Evolutionary conservation across 37 sponge, comb jelly and placozoan species (phyloP).

Genomic region (Beroe ovata): DNA sequence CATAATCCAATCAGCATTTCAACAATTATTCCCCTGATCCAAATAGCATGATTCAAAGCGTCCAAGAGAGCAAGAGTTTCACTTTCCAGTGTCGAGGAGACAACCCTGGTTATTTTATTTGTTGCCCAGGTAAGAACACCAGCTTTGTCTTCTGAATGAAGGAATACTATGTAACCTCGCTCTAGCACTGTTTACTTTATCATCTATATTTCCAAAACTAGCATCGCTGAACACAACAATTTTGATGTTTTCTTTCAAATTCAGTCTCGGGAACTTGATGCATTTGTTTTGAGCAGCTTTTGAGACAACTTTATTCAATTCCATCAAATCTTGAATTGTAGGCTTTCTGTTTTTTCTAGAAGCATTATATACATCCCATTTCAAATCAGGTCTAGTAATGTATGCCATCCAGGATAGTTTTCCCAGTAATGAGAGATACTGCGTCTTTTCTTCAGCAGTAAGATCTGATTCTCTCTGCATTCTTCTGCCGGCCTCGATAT

Average conservation of each 20-base stretch:
- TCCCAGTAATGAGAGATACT: not conserved
- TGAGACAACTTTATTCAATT: not conserved
- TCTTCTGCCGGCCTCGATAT: not conserved
- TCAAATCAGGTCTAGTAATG: not conserved
- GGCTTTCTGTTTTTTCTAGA: not conserved
- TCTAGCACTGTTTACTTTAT: not conserved
- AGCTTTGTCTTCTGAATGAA: not conserved
- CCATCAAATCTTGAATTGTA: not conserved
- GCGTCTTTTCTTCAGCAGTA: not conserved
- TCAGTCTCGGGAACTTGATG: no score
- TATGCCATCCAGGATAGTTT: not conserved
- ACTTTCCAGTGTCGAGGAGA: not conserved
- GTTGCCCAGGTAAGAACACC: not conserved
- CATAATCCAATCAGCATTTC: no score
- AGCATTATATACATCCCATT: not conserved
- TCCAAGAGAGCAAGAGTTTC: not conserved
- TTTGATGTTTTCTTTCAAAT: not conserved
- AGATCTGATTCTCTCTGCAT: not conserved
- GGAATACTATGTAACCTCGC: not conserved
- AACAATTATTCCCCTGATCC: not conserved
- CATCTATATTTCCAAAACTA: not conserved
- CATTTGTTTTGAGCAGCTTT: not conserved
- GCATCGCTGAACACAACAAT: not conserved
- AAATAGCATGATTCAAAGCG: not conserved
- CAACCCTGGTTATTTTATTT: not conserved